phyloP scores from a whole-genome alignment of 2,797 vertebrate genomes.

The Orientallactaga sibirica region DNA sequence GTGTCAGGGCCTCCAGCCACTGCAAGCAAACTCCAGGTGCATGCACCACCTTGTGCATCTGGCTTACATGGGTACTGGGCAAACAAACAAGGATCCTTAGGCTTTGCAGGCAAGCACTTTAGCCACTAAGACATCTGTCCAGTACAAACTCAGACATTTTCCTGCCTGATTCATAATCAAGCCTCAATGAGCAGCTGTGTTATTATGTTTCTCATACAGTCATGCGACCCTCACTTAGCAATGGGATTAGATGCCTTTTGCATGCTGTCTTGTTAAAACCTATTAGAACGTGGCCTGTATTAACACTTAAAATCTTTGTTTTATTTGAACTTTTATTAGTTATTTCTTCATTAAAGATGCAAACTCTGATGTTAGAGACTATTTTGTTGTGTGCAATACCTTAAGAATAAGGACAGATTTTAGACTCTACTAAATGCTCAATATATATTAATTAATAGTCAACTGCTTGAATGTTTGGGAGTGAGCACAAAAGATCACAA shows the following conservation, averaged over 20 bases:
- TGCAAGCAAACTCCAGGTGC: no score
- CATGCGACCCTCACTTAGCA: background rate
- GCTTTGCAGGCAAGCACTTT: no score
- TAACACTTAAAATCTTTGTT: background rate
- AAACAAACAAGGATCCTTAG: no score
- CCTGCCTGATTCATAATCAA: background rate
- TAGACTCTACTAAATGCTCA: background rate
- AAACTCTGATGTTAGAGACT: background rate
- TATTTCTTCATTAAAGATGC: background rate
- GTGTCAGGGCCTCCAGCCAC: no score
- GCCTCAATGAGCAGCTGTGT: background rate
- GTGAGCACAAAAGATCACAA: background rate
- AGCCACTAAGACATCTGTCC: no score
- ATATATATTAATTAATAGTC: constrained; percentile 24
- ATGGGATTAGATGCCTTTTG: background rate
- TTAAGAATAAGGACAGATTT: background rate
- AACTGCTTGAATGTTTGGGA: constrained; percentile 1
- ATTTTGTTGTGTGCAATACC: background rate
- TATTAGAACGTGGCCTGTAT: background rate
- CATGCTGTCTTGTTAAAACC: background rate
- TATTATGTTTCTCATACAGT: background rate
- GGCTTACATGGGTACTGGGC: no score
- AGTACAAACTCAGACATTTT: background rate
- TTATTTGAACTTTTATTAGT: background rate
- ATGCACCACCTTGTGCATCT: no score